Percentiles rank a stretch among this genome's conserved stretches.
Conservation (phyloP, 2,113 vertebrate genomes). For the Muntiacus muntjak region DNA sequence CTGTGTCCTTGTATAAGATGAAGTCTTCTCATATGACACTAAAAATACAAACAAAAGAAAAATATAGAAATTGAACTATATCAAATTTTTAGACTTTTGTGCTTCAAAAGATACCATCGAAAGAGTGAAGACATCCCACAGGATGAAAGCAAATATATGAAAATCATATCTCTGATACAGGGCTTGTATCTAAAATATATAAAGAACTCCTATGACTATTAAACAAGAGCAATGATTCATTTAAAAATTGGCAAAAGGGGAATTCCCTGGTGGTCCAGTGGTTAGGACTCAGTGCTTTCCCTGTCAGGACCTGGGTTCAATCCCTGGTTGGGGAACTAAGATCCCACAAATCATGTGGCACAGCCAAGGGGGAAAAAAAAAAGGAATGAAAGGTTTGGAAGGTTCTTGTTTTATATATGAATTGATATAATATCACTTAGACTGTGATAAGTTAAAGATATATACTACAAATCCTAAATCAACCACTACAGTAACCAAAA, state of each 20-base stretch:
- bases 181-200: neutral
- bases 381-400: neutral
- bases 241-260: neutral
- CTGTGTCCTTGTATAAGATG: neutral
- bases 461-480: neutral
- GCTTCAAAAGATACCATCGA: neutral
- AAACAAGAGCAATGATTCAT: neutral
- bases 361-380: neutral
- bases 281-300: neutral
- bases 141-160: neutral
- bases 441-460: neutral
- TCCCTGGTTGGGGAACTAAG: neutral
- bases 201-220: neutral
- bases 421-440: neutral
- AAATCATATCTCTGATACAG: neutral
- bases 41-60: neutral
- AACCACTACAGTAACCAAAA: neutral
- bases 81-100: neutral
- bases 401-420: neutral
- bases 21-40: neutral
- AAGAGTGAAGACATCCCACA: neutral
- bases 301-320: neutral
- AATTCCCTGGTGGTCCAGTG: neutral
- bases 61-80: neutral
- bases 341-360: neutral